These are phyloP conservation scores for Tethea ocularis DNA, from an alignment of 2,888 invertebrate species.

Conservation along the genomic window DNA sequence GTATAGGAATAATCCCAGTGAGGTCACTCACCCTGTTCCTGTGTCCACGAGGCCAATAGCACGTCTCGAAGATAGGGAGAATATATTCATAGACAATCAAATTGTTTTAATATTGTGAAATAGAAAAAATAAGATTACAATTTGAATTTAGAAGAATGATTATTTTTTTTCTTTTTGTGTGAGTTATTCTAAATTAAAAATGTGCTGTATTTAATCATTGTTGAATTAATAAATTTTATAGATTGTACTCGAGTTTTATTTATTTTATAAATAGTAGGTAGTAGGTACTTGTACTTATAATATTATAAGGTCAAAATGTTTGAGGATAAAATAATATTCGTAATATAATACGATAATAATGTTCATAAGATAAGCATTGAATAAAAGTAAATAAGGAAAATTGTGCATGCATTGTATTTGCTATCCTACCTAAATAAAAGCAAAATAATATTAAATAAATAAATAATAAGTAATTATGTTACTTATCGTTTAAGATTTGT, in stretches of 20 bases:
- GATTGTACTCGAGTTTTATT: too few species aligned
- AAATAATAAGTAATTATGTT: too few species aligned
- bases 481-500: too few species aligned
- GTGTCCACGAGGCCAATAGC: slow-evolving; percentile 2
- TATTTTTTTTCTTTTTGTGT: too few species aligned
- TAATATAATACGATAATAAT: neutral
- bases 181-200: too few species aligned
- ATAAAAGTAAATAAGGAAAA: neutral
- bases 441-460: neutral
- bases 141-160: too few species aligned
- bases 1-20: slow-evolving; percentile 3
- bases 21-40: slow-evolving; percentile 3
- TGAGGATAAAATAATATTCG: neutral
- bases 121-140: neutral
- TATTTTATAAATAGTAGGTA: too few species aligned
- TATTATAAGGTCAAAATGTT: neutral
- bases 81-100: neutral
- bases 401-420: too few species aligned
- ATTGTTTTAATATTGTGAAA: neutral
- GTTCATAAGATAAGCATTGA: neutral
- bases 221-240: too few species aligned
- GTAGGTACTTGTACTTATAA: too few species aligned
- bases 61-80: neutral
- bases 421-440: neutral
- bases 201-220: too few species aligned